These are phyloP conservation scores for Rhadinocentrus ornatus DNA, from an alignment of 2,797 vertebrate genomes.

Conservation along the genomic window DNA sequence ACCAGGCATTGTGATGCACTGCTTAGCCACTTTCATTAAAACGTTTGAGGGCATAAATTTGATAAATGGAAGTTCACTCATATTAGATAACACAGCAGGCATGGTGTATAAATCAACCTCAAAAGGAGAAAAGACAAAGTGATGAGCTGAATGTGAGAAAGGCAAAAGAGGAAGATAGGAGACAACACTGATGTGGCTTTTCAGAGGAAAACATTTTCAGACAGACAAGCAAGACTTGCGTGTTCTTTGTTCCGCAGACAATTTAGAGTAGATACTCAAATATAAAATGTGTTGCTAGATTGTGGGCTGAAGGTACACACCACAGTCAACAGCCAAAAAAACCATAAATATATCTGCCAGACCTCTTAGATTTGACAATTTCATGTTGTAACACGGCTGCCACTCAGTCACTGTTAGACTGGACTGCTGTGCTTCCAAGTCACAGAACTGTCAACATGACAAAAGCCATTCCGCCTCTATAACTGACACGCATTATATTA, in stretches of 20 bases:
- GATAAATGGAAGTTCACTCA: background rate
- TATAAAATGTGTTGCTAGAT: too few species aligned
- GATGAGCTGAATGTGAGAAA: background rate
- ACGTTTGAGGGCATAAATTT: too few species aligned
- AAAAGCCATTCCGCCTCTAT: conserved; percentile 11
- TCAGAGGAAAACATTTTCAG: background rate
- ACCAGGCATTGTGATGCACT: too few species aligned
- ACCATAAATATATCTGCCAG: conserved; percentile 11
- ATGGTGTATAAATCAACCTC: too few species aligned
- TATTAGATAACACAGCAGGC: background rate
- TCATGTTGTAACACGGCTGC: conserved; percentile 16
- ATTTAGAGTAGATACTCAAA: too few species aligned
- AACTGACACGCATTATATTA: conserved; percentile 6
- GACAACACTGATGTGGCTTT: too few species aligned
- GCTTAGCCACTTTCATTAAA: too few species aligned
- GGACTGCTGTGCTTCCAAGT: conserved; percentile 17
- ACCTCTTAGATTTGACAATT: conserved; percentile 19
- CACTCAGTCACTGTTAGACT: conserved; percentile 39
- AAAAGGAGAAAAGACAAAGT: background rate
- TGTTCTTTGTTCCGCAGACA: too few species aligned
- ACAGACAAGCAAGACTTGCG: too few species aligned
- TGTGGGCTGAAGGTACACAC: background rate
- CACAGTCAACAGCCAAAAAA: conserved; percentile 17
- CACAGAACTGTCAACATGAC: conserved; percentile 25
- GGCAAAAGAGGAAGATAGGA: too few species aligned